Conservation (phyloP, 2,888 invertebrate species). For the Fragum whitleyi region DNA sequence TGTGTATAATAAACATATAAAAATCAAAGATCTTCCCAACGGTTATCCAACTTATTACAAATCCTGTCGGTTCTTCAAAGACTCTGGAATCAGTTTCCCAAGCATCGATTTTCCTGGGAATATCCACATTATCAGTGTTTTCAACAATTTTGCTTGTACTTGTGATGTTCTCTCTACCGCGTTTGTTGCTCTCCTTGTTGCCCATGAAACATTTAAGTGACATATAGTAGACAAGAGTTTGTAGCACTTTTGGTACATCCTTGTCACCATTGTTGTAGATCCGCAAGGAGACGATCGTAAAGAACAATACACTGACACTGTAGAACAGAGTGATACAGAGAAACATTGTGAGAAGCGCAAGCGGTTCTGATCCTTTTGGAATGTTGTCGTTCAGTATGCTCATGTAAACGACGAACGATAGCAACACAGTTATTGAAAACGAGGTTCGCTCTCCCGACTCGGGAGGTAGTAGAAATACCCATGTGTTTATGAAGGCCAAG, state of each 20-base stretch:
- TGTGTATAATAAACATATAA: background rate
- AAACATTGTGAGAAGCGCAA: slow-evolving; percentile 19
- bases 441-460: slow-evolving; percentile 42
- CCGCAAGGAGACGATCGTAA: slow-evolving; percentile 22
- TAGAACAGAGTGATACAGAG: slow-evolving; percentile 31
- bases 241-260: background rate
- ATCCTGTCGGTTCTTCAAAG: background rate
- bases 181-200: background rate
- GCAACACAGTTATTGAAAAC: slow-evolving; percentile 36
- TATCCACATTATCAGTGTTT: background rate
- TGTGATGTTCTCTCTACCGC: background rate
- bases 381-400: slow-evolving; percentile 44
- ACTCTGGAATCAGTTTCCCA: background rate
- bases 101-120: background rate
- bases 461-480: slow-evolving; percentile 41
- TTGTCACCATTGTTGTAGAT: slow-evolving; percentile 17
- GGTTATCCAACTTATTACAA: background rate
- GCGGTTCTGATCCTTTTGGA: slow-evolving; percentile 39
- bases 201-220: background rate
- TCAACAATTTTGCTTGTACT: background rate
- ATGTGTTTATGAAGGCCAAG: slow-evolving; percentile 31
- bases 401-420: slow-evolving; percentile 43
- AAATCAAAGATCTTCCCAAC: background rate
- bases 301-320: slow-evolving; percentile 35
- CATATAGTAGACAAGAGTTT: background rate